A percentile compares a stretch with the other conserved stretches of the same genome.
phyloP scores from a whole-genome alignment of 2,797 vertebrate genomes.

The Emys orbicularis region DNA sequence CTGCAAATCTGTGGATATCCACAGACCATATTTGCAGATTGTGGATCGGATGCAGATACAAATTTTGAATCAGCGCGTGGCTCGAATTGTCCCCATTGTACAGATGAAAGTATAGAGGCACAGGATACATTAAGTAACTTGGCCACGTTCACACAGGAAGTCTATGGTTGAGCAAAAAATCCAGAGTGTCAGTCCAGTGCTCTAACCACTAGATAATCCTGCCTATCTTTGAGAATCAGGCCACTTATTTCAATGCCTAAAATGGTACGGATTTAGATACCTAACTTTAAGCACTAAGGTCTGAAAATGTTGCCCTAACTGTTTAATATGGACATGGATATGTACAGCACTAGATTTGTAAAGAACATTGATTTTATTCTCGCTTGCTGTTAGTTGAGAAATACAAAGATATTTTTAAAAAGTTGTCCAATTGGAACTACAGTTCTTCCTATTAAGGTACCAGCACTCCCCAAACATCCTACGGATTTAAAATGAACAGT shows the following conservation, averaged over 20 bases:
- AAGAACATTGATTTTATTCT: neutral
- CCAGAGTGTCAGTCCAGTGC: neutral
- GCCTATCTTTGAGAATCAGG: neutral
- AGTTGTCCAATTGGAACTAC: neutral
- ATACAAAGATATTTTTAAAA: neutral
- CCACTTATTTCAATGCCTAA: neutral
- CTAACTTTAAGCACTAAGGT: neutral
- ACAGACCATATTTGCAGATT: too few species aligned
- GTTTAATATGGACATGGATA: neutral
- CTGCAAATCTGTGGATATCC: too few species aligned
- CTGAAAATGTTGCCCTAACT: neutral
- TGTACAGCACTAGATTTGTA: neutral
- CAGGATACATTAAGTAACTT: neutral
- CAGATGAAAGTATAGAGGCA: neutral
- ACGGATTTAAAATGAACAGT: neutral
- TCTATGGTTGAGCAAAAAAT: neutral
- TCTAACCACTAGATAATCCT: neutral
- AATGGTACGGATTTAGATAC: neutral
- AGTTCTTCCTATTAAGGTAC: neutral
- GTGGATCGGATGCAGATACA: too few species aligned
- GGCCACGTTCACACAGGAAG: neutral
- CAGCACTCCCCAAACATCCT: neutral
- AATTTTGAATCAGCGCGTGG: too few species aligned
- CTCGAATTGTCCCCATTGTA: too few species aligned
- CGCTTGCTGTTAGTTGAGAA: neutral